phyloP scores from a whole-genome alignment of 2,113 vertebrate genomes.

The Vidua macroura region DNA sequence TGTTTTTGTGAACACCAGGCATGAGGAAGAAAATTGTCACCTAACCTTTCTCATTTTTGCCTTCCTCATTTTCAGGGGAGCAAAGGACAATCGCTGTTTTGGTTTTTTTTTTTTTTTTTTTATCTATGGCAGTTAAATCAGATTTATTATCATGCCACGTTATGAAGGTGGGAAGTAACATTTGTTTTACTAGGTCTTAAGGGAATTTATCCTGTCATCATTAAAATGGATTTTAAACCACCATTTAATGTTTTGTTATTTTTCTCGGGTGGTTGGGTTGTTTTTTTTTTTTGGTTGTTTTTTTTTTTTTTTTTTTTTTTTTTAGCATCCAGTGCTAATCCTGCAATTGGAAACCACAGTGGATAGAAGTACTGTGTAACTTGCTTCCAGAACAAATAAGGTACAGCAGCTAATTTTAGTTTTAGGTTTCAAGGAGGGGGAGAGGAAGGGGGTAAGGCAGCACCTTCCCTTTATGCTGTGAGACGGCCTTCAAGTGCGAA shows the following conservation, averaged over 20 bases:
- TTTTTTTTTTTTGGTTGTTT: not conserved
- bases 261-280: not conserved
- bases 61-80: constrained; percentile 35
- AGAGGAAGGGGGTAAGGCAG: constrained; percentile 36
- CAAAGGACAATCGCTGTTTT: constrained; percentile 4
- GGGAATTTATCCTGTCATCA: constrained; percentile 41
- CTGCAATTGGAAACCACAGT: constrained; percentile 73
- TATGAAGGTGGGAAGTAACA: constrained; percentile 46
- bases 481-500: constrained; percentile 62
- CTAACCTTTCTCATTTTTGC: constrained; percentile 15
- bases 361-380: constrained; percentile 73
- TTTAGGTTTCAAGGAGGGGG: constrained; percentile 68
- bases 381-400: constrained; percentile 76
- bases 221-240: constrained; percentile 53
- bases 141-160: constrained; percentile 36
- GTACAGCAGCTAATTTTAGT: constrained; percentile 71
- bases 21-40: constrained; percentile 25
- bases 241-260: constrained; percentile 45
- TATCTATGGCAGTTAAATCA: constrained; percentile 34
- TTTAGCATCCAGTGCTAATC: constrained; percentile 69
- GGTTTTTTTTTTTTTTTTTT: not conserved
- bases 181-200: constrained; percentile 45
- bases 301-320: not conserved
- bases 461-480: constrained; percentile 61
- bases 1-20: constrained; percentile 11